A percentile compares a stretch with the other conserved stretches of the same genome.
phyloP scores from a whole-genome alignment of 2,113 vertebrate species.

The Ahaetulla prasina region DNA sequence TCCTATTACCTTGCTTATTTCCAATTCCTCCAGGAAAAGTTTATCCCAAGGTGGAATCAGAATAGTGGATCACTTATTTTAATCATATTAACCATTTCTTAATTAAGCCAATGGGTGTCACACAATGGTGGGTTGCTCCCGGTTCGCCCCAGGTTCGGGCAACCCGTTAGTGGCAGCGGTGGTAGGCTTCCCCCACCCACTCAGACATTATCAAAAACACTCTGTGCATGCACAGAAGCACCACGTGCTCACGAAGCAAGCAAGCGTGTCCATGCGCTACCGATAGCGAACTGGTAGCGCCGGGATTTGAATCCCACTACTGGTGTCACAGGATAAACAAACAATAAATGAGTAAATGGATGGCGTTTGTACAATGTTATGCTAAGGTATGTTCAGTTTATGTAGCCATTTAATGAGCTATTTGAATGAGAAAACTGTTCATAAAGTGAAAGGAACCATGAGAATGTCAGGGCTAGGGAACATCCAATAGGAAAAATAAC shows the following conservation, averaged over 20 bases:
- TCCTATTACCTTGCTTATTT: background rate
- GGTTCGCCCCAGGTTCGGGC: too few species aligned
- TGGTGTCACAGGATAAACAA: background rate
- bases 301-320: too few species aligned
- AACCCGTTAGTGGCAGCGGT: too few species aligned
- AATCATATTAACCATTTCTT: background rate
- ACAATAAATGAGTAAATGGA: background rate
- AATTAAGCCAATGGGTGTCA: background rate
- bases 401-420: background rate
- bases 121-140: background rate
- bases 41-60: background rate
- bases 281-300: too few species aligned
- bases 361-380: background rate
- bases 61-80: background rate
- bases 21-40: background rate
- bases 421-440: background rate
- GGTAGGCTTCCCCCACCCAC: too few species aligned
- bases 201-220: too few species aligned
- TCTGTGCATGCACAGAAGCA: too few species aligned
- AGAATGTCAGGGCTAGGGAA: background rate
- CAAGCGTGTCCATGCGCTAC: too few species aligned
- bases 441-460: background rate
- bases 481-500: background rate
- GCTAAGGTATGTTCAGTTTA: background rate
- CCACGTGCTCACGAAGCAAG: too few species aligned